Percentiles rank a stretch among this genome's conserved stretches.
Evolutionary conservation across 2,797 vertebrate species (phyloP).

Genomic region (Myotis vivesi): DNA sequence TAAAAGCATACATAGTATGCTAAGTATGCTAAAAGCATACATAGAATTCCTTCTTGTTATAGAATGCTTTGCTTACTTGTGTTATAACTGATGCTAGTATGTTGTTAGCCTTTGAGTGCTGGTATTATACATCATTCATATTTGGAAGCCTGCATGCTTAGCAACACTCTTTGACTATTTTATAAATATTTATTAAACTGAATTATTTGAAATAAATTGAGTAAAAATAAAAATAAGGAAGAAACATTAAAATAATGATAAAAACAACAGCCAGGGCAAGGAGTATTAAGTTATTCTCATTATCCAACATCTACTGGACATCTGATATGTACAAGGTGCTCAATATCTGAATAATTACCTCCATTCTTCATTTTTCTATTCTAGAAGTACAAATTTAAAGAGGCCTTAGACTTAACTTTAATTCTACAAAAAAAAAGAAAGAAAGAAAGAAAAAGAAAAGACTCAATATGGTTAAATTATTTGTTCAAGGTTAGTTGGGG

Average conservation of each 20-base stretch:
- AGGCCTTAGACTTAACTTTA: background rate
- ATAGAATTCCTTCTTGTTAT: background rate
- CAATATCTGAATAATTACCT: background rate
- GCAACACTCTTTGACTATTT: background rate
- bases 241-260: background rate
- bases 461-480: background rate
- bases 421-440: background rate
- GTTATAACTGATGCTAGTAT: background rate
- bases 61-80: background rate
- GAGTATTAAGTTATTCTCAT: background rate
- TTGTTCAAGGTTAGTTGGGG: background rate
- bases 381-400: background rate
- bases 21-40: background rate
- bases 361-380: background rate
- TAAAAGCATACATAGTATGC: background rate
- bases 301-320: background rate
- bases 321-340: background rate
- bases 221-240: background rate
- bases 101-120: background rate
- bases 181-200: background rate
- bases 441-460: background rate
- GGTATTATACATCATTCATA: background rate
- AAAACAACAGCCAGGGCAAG: background rate
- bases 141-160: background rate
- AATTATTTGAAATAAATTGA: slow-evolving; percentile 36